Percentiles rank a stretch among this genome's conserved stretches.
These are phyloP conservation scores for Spicauda simplicius DNA, from an alignment of 2,888 invertebrate species.

Conservation along the genomic window DNA sequence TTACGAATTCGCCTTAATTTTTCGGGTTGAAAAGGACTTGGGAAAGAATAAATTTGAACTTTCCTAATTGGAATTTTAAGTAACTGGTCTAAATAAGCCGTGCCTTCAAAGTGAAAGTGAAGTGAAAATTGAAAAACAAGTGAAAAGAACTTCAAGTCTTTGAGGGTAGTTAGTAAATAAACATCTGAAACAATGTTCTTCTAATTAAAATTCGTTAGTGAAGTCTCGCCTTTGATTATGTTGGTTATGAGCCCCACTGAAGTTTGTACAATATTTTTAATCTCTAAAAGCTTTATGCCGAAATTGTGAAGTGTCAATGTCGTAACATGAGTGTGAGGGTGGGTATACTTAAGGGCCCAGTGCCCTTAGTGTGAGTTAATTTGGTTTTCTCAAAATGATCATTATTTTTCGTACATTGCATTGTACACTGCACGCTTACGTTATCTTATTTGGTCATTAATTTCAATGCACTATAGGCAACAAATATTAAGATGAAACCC, in stretches of 20 bases:
- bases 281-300: too few species aligned
- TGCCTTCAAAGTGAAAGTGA: slow-evolving; percentile 12
- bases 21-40: slow-evolving; percentile 4
- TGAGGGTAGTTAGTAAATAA: slow-evolving; percentile 12
- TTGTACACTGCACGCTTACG: too few species aligned
- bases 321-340: too few species aligned
- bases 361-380: too few species aligned
- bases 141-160: slow-evolving; percentile 22
- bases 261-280: not conserved
- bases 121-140: slow-evolving; percentile 15
- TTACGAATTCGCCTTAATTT: slow-evolving; percentile 4
- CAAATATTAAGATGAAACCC: too few species aligned
- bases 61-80: slow-evolving; percentile 32
- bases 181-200: not conserved
- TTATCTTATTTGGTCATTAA: too few species aligned
- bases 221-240: not conserved
- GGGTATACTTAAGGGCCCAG: too few species aligned
- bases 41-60: slow-evolving; percentile 32
- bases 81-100: slow-evolving; percentile 22
- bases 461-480: too few species aligned
- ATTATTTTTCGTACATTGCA: too few species aligned
- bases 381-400: too few species aligned
- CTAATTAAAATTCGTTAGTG: slow-evolving; percentile 7
- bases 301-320: too few species aligned
- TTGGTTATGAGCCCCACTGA: not conserved